Evolutionary conservation across 1,140 invertebrate genomes (phyloP).

Genomic region (Anagrus nilaparvatae): DNA sequence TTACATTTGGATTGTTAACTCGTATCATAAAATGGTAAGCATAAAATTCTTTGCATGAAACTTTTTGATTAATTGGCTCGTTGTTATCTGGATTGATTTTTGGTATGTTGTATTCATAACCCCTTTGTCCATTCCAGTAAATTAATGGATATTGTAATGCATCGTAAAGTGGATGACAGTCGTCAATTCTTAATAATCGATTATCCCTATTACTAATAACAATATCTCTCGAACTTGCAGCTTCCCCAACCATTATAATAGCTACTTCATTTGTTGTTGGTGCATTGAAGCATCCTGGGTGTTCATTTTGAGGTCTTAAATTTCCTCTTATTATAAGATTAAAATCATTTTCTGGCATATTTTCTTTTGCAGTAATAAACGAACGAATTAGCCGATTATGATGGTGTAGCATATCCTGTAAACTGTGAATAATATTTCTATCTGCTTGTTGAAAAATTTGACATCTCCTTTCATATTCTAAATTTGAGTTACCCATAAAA

Average conservation of each 20-base stretch:
- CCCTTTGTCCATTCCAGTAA: constrained; percentile 41
- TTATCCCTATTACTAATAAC: constrained; percentile 31
- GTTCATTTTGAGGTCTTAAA: constrained; percentile 19
- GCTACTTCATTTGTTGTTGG: constrained; percentile 25
- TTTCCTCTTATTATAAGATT: too few relatives aligned
- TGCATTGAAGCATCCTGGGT: constrained; percentile 24
- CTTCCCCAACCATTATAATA: constrained; percentile 22
- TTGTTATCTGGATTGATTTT: constrained; percentile 26
- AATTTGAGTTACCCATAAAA: too few relatives aligned
- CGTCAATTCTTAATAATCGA: constrained; percentile 29
- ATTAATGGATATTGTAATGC: constrained; percentile 43
- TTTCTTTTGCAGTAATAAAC: too few relatives aligned
- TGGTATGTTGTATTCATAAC: constrained; percentile 36
- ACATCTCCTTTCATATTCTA: too few relatives aligned
- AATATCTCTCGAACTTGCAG: constrained; percentile 31
- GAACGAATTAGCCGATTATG: too few relatives aligned
- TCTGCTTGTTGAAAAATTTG: too few relatives aligned
- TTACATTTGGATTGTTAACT: too few relatives aligned
- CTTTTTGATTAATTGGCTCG: constrained; percentile 18
- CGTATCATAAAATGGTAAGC: too few relatives aligned
- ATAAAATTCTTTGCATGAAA: too few relatives aligned
- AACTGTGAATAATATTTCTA: too few relatives aligned
- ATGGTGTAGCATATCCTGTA: too few relatives aligned
- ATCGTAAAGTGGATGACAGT: constrained; percentile 40
- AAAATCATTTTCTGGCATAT: too few relatives aligned